These are phyloP conservation scores for Bombus turneri DNA, from an alignment of 1,140 invertebrate genomes.

Conservation along the genomic window DNA sequence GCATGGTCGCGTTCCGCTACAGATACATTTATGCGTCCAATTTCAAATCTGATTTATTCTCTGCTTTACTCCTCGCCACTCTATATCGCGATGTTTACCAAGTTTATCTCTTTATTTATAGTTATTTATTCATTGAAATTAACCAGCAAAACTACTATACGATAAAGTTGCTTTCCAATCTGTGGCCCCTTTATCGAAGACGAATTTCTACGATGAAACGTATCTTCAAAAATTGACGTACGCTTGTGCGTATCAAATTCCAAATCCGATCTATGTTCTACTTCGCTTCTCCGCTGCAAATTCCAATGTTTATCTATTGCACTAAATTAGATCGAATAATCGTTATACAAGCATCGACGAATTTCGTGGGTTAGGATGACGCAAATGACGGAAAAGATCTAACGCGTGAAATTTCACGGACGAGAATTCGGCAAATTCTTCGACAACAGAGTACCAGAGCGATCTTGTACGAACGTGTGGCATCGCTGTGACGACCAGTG, in stretches of 20 bases:
- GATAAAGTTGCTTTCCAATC: too few relatives aligned
- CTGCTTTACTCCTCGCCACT: too few relatives aligned
- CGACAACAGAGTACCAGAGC: not conserved
- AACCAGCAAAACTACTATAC: too few relatives aligned
- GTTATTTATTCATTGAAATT: too few relatives aligned
- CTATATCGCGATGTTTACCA: too few relatives aligned
- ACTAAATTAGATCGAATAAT: not conserved
- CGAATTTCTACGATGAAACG: too few relatives aligned
- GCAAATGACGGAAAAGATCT: not conserved
- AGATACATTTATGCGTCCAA: not conserved
- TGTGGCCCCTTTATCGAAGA: too few relatives aligned
- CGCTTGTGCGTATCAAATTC: not conserved
- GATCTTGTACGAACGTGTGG: not conserved
- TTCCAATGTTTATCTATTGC: not conserved
- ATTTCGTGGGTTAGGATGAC: too few relatives aligned
- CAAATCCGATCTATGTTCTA: too few relatives aligned
- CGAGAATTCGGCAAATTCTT: not conserved
- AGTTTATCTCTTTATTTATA: not conserved
- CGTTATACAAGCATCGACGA: not conserved
- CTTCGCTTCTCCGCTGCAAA: too few relatives aligned
- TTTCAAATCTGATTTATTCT: not conserved
- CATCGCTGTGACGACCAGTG: not conserved
- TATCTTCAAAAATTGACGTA: too few relatives aligned
- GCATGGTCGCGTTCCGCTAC: too few relatives aligned
- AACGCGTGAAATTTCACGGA: not conserved